A percentile compares a stretch with the other conserved stretches of the same genome.
phyloP scores from a whole-genome alignment of 2,797 vertebrate genomes.

The Sebastiscus tertius region DNA sequence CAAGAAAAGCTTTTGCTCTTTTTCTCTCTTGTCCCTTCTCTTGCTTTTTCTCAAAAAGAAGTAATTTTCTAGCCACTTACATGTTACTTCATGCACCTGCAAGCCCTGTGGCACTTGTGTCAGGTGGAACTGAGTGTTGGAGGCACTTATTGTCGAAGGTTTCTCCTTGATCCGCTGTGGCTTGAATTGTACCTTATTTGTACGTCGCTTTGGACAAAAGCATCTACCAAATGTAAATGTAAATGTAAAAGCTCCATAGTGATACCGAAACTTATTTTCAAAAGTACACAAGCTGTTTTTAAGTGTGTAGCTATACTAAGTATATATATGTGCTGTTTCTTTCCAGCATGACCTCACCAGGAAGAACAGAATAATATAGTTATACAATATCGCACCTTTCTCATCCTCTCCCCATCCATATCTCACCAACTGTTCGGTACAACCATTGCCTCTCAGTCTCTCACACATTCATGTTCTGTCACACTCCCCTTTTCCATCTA shows the following conservation, averaged over 20 bases:
- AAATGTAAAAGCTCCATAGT: not conserved
- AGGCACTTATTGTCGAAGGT: not conserved
- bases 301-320: not conserved
- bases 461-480: conserved; percentile 66
- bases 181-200: not conserved
- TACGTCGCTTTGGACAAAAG: not conserved
- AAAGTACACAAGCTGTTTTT: not conserved
- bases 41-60: not conserved
- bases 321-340: not conserved
- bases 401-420: conserved; percentile 50
- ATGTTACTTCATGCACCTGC: not conserved
- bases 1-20: not conserved
- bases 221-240: not conserved
- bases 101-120: not conserved
- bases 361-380: conserved; percentile 25
- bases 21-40: not conserved
- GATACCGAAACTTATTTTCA: not conserved
- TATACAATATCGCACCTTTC: conserved; percentile 58
- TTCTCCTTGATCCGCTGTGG: not conserved
- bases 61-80: not conserved
- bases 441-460: conserved; percentile 59
- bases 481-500: conserved; percentile 67
- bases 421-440: conserved; percentile 66
- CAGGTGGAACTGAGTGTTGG: not conserved
- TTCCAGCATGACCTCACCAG: conserved; percentile 15